A percentile compares a stretch with the other conserved stretches of the same genome.
phyloP scores from a whole-genome alignment of 2,888 invertebrate species.

The Watsonalla binaria region DNA sequence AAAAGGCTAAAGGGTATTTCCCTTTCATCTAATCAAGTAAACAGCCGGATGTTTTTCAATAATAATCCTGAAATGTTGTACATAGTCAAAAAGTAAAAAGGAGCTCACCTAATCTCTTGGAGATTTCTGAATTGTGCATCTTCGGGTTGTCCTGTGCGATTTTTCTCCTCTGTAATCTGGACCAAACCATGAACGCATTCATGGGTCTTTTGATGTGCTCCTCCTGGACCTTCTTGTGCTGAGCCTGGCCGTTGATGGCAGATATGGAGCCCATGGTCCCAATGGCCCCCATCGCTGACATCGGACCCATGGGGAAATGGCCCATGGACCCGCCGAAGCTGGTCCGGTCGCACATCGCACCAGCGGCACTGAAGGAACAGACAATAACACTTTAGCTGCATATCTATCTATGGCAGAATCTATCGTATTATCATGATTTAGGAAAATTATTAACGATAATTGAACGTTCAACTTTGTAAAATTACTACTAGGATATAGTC shows the following conservation, averaged over 20 bases:
- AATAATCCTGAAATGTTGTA: too few species aligned
- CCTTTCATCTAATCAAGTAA: too few species aligned
- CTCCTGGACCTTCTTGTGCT: slow-evolving; percentile 81
- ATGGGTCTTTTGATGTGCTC: slow-evolving; percentile 97
- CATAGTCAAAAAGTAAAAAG: not conserved
- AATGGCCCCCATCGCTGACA: slow-evolving; percentile 77
- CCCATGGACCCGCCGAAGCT: slow-evolving; percentile 81
- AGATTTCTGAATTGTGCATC: slow-evolving; percentile 99
- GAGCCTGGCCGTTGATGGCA: slow-evolving; percentile 76
- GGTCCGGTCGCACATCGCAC: slow-evolving; percentile 84
- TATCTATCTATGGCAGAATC: too few species aligned
- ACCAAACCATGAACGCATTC: slow-evolving; percentile 99
- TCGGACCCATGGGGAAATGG: slow-evolving; percentile 74
- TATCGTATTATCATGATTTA: too few species aligned
- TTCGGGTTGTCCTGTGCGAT: slow-evolving; percentile 99
- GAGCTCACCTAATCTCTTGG: slow-evolving; percentile 90
- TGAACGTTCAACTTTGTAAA: too few species aligned
- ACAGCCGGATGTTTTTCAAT: too few species aligned
- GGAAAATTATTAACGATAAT: too few species aligned
- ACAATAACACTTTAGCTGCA: too few species aligned
- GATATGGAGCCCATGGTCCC: slow-evolving; percentile 76
- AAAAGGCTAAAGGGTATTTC: too few species aligned
- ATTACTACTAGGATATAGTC: too few species aligned
- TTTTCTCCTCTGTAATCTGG: slow-evolving; percentile 92
- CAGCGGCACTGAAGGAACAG: slow-evolving; percentile 80